Conservation (phyloP, 1,140 invertebrate species). For the Atta colombica region DNA sequence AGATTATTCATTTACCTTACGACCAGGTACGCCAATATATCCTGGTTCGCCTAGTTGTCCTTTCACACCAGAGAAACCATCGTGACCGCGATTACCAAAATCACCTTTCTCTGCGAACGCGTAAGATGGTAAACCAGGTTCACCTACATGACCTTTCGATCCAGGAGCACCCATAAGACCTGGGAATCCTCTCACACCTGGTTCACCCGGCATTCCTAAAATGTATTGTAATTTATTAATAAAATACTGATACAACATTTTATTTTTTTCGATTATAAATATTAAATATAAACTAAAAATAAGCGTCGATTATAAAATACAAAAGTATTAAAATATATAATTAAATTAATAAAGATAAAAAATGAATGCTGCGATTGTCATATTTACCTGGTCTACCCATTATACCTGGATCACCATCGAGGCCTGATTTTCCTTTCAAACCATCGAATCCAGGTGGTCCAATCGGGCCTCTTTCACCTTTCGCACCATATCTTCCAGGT, state of each 20-base stretch:
- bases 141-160: slow-evolving; percentile 89
- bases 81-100: slow-evolving; percentile 87
- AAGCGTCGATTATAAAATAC: background rate
- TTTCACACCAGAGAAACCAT: slow-evolving; percentile 86
- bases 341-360: slow-evolving; percentile 44
- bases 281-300: slow-evolving; percentile 13
- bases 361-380: background rate
- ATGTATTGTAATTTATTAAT: background rate
- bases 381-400: slow-evolving; percentile 86
- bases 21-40: slow-evolving; percentile 86
- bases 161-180: slow-evolving; percentile 85
- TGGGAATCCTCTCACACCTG: slow-evolving; percentile 79
- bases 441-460: slow-evolving; percentile 83
- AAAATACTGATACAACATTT: background rate
- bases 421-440: slow-evolving; percentile 85
- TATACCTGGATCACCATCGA: slow-evolving; percentile 87
- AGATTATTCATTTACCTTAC: slow-evolving; percentile 83
- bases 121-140: slow-evolving; percentile 88
- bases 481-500: slow-evolving; percentile 82
- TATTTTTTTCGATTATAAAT: background rate
- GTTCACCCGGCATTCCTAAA: slow-evolving; percentile 81
- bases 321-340: background rate
- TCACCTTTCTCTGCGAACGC: slow-evolving; percentile 88
- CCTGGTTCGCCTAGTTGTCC: slow-evolving; percentile 87
- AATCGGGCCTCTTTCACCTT: slow-evolving; percentile 84